Percentiles rank a stretch among this genome's conserved stretches.
phyloP scores from a whole-genome alignment of 2,888 invertebrate genomes.

The Boloria selene region DNA sequence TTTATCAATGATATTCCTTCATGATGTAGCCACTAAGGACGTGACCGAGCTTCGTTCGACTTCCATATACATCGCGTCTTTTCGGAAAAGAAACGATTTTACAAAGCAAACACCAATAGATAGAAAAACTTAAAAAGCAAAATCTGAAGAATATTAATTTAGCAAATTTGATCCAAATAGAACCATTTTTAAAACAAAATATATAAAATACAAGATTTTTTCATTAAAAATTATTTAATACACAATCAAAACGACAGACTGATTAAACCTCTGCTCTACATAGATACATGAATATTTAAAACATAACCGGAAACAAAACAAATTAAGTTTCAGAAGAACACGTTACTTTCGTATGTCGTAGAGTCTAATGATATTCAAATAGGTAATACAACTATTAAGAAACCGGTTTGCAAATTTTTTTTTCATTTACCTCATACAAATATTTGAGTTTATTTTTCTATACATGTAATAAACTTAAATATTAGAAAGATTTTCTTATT shows the following conservation, averaged over 20 bases:
- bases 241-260: neutral
- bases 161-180: too few species aligned
- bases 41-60: too few species aligned
- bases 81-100: too few species aligned
- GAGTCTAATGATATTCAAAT: slow-evolving; percentile 26
- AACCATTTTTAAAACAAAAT: too few species aligned
- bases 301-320: slow-evolving; percentile 15
- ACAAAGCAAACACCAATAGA: too few species aligned
- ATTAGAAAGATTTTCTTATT: neutral
- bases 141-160: too few species aligned
- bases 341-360: slow-evolving; percentile 25
- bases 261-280: slow-evolving; percentile 10
- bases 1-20: too few species aligned
- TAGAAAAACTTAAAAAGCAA: too few species aligned
- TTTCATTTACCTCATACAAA: slow-evolving; percentile 4
- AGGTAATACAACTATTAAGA: slow-evolving; percentile 18
- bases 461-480: neutral
- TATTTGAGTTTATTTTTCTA: slow-evolving; percentile 3
- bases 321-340: slow-evolving; percentile 10
- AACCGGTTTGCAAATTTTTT: slow-evolving; percentile 27
- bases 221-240: too few species aligned
- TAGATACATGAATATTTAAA: slow-evolving; percentile 10
- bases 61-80: too few species aligned
- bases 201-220: too few species aligned
- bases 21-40: too few species aligned